phyloP scores from a whole-genome alignment of 2,797 vertebrate species.

The Cirrhinus molitorella region DNA sequence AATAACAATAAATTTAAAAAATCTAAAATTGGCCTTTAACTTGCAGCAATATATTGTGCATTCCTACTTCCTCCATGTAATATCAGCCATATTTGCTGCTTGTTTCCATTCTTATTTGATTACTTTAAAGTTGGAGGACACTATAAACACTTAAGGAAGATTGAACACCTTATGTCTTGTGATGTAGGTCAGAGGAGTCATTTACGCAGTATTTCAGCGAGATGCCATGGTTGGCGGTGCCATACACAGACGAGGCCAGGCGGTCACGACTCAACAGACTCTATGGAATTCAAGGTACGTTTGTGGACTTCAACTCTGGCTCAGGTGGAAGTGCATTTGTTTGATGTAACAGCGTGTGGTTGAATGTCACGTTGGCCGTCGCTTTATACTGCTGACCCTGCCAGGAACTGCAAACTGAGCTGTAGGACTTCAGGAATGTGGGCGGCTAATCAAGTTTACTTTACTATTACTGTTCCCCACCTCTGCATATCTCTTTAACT shows the following conservation, averaged over 20 bases:
- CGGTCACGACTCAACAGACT: slow-evolving; percentile 95
- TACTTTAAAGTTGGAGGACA: neutral
- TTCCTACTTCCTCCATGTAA: neutral
- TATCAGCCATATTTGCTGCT: neutral
- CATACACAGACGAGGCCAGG: slow-evolving; percentile 90
- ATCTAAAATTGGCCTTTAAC: neutral
- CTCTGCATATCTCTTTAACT: neutral
- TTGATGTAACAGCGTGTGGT: slow-evolving; percentile 17
- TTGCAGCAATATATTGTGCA: neutral
- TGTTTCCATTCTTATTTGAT: neutral
- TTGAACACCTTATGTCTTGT: neutral
- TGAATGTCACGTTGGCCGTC: slow-evolving; percentile 28
- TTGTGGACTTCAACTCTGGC: neutral
- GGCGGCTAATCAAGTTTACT: slow-evolving; percentile 68
- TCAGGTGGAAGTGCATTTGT: slow-evolving; percentile 18
- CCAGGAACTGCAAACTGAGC: slow-evolving; percentile 42
- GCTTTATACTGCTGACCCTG: slow-evolving; percentile 20
- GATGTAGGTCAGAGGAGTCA: slow-evolving; percentile 93
- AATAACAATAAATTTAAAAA: neutral
- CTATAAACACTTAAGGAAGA: neutral
- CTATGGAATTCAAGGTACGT: slow-evolving; percentile 96
- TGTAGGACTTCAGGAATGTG: slow-evolving; percentile 70
- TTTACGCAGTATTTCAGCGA: slow-evolving; percentile 99
- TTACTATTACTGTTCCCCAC: slow-evolving; percentile 50
- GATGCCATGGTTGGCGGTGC: slow-evolving; percentile 97